These are phyloP conservation scores for Nomada hirtipes DNA, from an alignment of 2,888 invertebrate genomes.

Conservation along the genomic window DNA sequence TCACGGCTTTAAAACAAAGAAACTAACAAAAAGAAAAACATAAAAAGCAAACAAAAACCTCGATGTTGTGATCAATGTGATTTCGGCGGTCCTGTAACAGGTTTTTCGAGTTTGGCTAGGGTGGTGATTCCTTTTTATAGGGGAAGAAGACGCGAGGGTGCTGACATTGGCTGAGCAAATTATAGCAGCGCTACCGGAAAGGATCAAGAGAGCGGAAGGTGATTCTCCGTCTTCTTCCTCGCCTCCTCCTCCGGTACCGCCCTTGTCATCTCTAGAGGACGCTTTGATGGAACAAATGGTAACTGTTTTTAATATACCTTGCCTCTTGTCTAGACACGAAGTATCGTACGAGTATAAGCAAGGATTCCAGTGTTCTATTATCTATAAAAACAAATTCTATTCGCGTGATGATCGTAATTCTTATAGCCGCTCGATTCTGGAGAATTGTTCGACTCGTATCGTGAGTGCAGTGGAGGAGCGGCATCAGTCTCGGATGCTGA, in stretches of 20 bases:
- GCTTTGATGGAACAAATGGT: slow-evolving; percentile 85
- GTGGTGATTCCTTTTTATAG: slow-evolving; percentile 86
- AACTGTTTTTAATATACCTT: slow-evolving; percentile 43
- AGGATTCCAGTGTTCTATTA: background rate
- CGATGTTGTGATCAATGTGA: slow-evolving; percentile 77
- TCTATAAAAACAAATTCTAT: too few relatives aligned
- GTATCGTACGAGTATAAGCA: background rate
- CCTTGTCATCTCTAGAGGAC: slow-evolving; percentile 81
- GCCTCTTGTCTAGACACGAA: background rate
- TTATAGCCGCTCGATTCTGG: slow-evolving; percentile 82
- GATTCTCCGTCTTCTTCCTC: slow-evolving; percentile 84
- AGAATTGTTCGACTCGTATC: slow-evolving; percentile 83
- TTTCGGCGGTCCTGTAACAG: slow-evolving; percentile 67
- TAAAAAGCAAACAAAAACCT: slow-evolving; percentile 60
- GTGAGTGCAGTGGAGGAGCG: slow-evolving; percentile 83
- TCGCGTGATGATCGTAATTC: slow-evolving; percentile 5
- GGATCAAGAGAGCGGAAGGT: slow-evolving; percentile 91
- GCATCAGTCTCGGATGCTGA: slow-evolving; percentile 82
- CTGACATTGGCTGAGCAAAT: slow-evolving; percentile 98
- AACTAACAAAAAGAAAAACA: slow-evolving; percentile 2
- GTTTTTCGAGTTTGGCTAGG: slow-evolving; percentile 77
- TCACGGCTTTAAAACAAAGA: slow-evolving; percentile 59
- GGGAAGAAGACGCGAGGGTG: slow-evolving; percentile 96
- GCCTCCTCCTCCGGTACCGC: slow-evolving; percentile 79
- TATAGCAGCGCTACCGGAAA: slow-evolving; percentile 98